These are phyloP conservation scores for Ardeotis arabs DNA, from an alignment of 2,113 vertebrate species.

Conservation along the genomic window DNA sequence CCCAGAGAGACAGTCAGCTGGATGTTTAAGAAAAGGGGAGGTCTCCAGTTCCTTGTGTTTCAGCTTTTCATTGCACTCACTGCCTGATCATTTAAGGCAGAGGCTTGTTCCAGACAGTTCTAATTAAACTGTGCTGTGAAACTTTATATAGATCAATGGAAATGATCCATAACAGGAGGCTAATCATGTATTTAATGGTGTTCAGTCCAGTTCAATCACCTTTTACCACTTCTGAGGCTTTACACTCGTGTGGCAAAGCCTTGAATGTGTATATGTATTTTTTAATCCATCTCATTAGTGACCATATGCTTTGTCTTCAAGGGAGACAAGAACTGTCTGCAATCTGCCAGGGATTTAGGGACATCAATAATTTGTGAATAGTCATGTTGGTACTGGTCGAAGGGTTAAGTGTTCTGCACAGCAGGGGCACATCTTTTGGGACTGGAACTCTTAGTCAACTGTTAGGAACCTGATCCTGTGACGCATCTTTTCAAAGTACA, in stretches of 20 bases:
- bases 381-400: constrained; percentile 80
- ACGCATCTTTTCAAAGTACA: constrained; percentile 64
- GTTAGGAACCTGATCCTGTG: constrained; percentile 75
- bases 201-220: constrained; percentile 77
- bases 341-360: constrained; percentile 85
- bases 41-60: constrained; percentile 54
- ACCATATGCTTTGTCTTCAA: constrained; percentile 84
- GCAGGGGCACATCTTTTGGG: constrained; percentile 78
- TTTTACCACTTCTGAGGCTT: constrained; percentile 73
- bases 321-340: constrained; percentile 75
- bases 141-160: constrained; percentile 82
- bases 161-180: constrained; percentile 82
- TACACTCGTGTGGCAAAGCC: constrained; percentile 68
- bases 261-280: constrained; percentile 69
- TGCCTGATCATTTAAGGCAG: constrained; percentile 71
- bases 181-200: constrained; percentile 79
- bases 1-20: constrained; percentile 27
- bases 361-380: constrained; percentile 90
- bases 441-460: constrained; percentile 74
- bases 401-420: constrained; percentile 87
- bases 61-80: constrained; percentile 67
- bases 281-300: constrained; percentile 81
- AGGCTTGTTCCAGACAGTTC: constrained; percentile 79
- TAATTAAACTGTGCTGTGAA: constrained; percentile 81
- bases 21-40: neutral